These are phyloP conservation scores for Ursus arctos DNA, from an alignment of 2,113 vertebrate species.

Conservation along the genomic window DNA sequence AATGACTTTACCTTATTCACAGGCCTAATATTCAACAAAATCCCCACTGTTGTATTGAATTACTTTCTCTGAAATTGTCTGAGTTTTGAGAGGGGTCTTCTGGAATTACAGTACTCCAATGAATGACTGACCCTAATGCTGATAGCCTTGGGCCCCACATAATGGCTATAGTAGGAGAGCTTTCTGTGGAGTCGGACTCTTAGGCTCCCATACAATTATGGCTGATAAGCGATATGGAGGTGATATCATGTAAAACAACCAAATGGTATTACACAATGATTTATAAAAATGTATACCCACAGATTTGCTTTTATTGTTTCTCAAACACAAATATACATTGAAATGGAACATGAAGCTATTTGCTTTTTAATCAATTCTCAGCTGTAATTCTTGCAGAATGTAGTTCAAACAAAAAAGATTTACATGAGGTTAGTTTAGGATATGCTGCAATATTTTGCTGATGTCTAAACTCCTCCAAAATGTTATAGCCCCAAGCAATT, in stretches of 20 bases:
- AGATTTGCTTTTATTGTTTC: not conserved
- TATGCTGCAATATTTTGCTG: not conserved
- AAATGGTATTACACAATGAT: not conserved
- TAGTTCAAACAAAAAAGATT: not conserved
- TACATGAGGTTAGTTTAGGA: not conserved
- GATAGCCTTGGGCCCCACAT: not conserved
- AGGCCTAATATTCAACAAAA: not conserved
- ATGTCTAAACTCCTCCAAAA: not conserved
- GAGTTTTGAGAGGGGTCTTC: not conserved
- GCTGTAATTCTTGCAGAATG: not conserved
- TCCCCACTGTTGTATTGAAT: not conserved
- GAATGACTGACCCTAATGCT: not conserved
- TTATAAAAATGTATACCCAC: not conserved
- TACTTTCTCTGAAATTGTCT: not conserved
- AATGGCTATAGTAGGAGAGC: not conserved
- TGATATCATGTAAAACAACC: not conserved
- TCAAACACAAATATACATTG: not conserved
- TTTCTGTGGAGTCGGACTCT: not conserved
- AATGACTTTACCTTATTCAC: not conserved
- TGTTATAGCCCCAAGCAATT: not conserved
- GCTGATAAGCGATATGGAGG: not conserved
- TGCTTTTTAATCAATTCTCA: not conserved
- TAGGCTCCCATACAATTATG: not conserved
- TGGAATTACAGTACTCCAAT: not conserved
- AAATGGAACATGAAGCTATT: not conserved